A percentile compares a stretch with the other conserved stretches of the same genome.
Conservation (phyloP, 2,797 vertebrate genomes). For the Tauraco hartlaubi region DNA sequence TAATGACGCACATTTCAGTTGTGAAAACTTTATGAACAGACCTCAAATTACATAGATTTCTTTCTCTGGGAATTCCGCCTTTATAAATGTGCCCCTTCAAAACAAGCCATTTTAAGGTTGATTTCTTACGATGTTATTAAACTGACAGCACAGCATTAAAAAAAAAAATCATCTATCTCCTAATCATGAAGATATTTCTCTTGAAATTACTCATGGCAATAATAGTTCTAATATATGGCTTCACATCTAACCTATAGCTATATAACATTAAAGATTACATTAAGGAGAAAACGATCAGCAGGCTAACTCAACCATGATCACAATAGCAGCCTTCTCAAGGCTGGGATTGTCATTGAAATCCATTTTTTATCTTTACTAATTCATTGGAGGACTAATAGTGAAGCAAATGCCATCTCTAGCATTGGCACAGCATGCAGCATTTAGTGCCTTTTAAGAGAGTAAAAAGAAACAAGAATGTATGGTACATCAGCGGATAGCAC, state of each 20-base stretch:
- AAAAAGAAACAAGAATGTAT: conserved; percentile 1
- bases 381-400: conserved; percentile 55
- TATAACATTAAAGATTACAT: conserved; percentile 64
- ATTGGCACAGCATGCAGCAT: neutral
- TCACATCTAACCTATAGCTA: conserved; percentile 59
- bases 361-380: conserved; percentile 73
- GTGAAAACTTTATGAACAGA: conserved; percentile 19
- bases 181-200: conserved; percentile 52
- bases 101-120: neutral
- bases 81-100: neutral
- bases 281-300: conserved; percentile 68
- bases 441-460: conserved; percentile 52
- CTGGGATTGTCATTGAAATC: conserved; percentile 65
- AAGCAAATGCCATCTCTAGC: conserved; percentile 60
- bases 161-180: neutral
- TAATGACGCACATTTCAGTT: neutral
- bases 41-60: neutral
- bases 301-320: conserved; percentile 68
- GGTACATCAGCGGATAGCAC: neutral
- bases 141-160: neutral
- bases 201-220: conserved; percentile 50
- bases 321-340: conserved; percentile 69
- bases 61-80: neutral
- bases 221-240: conserved; percentile 59
- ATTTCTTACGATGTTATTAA: neutral